Conservation (phyloP, 1,140 invertebrate species). For the Halesus radiatus region DNA sequence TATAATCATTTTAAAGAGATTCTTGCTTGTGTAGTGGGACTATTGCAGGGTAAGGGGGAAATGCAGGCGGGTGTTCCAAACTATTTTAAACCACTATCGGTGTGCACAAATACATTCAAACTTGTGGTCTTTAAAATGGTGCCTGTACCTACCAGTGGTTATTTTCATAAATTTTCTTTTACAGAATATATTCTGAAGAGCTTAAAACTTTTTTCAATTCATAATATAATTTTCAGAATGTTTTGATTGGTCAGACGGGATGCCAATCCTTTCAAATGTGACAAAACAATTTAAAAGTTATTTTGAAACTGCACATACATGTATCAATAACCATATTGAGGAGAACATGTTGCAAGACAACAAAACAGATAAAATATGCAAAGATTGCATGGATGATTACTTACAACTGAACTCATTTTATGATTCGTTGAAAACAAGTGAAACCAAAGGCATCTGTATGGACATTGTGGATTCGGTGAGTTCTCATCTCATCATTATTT, state of each 20-base stretch:
- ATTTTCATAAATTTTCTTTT: no score
- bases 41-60: no score
- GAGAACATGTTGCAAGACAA: conserved; percentile 49
- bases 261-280: conserved; percentile 65
- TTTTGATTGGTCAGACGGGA: conserved; percentile 65
- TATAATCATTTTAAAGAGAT: no score
- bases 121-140: no score
- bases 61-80: no score
- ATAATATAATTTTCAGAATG: conserved; percentile 66
- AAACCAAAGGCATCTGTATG: conserved; percentile 72
- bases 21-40: no score
- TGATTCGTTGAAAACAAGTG: conserved; percentile 70
- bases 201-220: no score
- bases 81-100: no score
- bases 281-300: conserved; percentile 67
- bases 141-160: no score
- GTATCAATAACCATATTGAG: conserved; percentile 64
- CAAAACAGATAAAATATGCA: conserved; percentile 65
- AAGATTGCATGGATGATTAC: conserved; percentile 70
- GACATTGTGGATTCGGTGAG: conserved; percentile 74
- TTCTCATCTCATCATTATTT: conserved; percentile 24
- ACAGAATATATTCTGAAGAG: no score
- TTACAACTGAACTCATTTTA: conserved; percentile 69
- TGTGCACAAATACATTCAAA: no score
- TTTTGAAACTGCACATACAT: conserved; percentile 65